Base-by-base conservation (phyloP, 1,140 invertebrate species). In the Drosophila nikananu region DNA sequence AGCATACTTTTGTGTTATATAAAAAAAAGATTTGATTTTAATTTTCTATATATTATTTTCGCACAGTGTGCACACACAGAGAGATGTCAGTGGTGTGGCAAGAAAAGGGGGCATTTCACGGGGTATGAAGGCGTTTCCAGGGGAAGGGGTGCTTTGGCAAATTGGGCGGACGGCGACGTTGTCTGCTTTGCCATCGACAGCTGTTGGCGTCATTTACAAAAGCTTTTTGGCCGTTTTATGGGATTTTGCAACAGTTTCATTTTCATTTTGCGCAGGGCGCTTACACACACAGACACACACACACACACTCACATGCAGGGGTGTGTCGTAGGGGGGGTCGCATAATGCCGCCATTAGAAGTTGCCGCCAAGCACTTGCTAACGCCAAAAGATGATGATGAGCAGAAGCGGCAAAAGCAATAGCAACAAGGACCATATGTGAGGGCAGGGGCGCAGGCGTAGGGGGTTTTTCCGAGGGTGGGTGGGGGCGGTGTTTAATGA, bases 331-430 rank as follows among this genome's bases (percentile, higher is more conserved):
- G 30, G 51, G 60, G 66, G 60, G 44, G 55, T 48, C 59, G 80
- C 84, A 87, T 87, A 87, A 87, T 87, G 83, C 84, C 63, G 84
- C 84, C 80, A 87, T 87, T 87, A 87, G 83, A 87, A 87, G 83
- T 86, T 86, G 83, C 84, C 83, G 77, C 72, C 83, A 89, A 87
- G 83, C 83, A 87, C 83, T 87, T 89, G 83, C 83, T 87, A 94
- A 98, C 98, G 93, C 98, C 99, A 91, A 99, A 97, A 7, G 98
- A 99, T 49, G 98, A 99, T 66, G 98, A 94, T 80, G 83, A 83
- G 71, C 81, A 77, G 77, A 46, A 46, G 67, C 48, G 27, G 37
- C 51, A 39, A 61, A 23, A 94, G 80, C 81, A 79, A 70, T 70
- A 80, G 77, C 61, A 83, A 59, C 70, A 81, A 72, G 64, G 65